Evolutionary conservation across 2,888 invertebrate genomes (phyloP), one percentile per base, ranked within the genome.

Genomic region (Nomada fabriciana): DNA sequence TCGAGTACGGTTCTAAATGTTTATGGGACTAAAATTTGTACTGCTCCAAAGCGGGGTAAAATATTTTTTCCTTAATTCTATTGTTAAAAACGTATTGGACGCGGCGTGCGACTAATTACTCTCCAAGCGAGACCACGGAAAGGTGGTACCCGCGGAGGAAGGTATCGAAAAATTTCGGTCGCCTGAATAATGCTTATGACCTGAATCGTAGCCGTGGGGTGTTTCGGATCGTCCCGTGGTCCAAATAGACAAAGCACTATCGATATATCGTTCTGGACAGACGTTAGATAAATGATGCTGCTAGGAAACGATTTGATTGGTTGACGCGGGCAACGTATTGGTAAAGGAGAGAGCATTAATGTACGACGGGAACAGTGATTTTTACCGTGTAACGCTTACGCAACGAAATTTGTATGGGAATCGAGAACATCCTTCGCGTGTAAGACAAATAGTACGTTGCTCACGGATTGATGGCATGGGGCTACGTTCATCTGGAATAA

Each of bases 281-380:
- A 61, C 52, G 53, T 29, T 70, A 76, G 82, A 82, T 76, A 72
- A 82, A 82, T 76, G 76, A 76, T 64, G 71, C 64, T 82, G 71
- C 72, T 43, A 23, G 64, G 63, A 20, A 72, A 76, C 82, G 71
- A 60, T 82, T 76, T 47, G 82, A 81, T 82, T 82, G 50, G n/a
- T 15, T 70, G 53, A 52, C 36, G 71, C 43, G 70, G 65, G 82
- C 76, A 82, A 82, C 76, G 47, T 76, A 82, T 82, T 18, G 67
- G 57, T 69, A 50, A 61, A 73, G 52, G 75, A 68, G 63, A 59
- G 61, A 82, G 68, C 82, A 69, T 69, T 64, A 76, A 82, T 82
- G 82, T 60, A 70, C 69, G 70, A 69, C 50, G 52, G 25, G 63
- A 68, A 69, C 57, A 47, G 59, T 42, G 63, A 47, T 60, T 65